Evolutionary conservation across 2,888 invertebrate genomes (phyloP).

Genomic region (Xanthia icteritia): DNA sequence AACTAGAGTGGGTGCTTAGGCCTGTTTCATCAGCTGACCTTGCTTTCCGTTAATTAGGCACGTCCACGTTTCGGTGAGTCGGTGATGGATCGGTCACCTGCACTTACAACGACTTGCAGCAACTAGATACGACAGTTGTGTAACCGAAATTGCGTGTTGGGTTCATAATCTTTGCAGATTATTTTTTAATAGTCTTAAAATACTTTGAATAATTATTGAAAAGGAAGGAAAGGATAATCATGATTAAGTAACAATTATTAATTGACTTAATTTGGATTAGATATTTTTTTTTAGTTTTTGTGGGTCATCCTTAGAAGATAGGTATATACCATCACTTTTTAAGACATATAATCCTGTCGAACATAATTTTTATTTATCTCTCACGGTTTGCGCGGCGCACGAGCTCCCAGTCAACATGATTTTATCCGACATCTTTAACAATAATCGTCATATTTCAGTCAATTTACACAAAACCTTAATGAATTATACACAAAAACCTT

Average conservation of each 20-base stretch:
- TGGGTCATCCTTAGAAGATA: too few species aligned
- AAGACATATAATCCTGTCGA: too few species aligned
- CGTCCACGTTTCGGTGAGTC: constrained; percentile 83
- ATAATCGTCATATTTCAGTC: too few species aligned
- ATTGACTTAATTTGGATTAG: too few species aligned
- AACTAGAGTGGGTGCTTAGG: constrained; percentile 82
- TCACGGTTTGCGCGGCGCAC: too few species aligned
- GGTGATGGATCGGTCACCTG: constrained; percentile 89
- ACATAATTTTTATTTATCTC: too few species aligned
- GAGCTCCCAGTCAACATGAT: too few species aligned
- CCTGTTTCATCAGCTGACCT: constrained; percentile 86
- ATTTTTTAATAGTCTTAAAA: constrained; percentile 1
- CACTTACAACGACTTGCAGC: constrained; percentile 67
- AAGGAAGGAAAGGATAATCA: neutral
- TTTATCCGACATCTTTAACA: too few species aligned
- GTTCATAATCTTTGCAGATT: constrained; percentile 18
- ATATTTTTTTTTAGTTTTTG: too few species aligned
- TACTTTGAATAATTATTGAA: neutral
- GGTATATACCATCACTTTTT: too few species aligned
- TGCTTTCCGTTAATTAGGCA: constrained; percentile 88
- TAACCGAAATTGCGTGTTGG: constrained; percentile 36
- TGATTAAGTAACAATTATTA: neutral
- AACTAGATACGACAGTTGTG: constrained; percentile 67
- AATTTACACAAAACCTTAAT: too few species aligned
- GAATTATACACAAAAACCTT: too few species aligned